Evolutionary conservation across 2,797 vertebrate genomes (phyloP), one percentile per base, ranked within the genome.

Genomic region (Anolis apletophallus): DNA sequence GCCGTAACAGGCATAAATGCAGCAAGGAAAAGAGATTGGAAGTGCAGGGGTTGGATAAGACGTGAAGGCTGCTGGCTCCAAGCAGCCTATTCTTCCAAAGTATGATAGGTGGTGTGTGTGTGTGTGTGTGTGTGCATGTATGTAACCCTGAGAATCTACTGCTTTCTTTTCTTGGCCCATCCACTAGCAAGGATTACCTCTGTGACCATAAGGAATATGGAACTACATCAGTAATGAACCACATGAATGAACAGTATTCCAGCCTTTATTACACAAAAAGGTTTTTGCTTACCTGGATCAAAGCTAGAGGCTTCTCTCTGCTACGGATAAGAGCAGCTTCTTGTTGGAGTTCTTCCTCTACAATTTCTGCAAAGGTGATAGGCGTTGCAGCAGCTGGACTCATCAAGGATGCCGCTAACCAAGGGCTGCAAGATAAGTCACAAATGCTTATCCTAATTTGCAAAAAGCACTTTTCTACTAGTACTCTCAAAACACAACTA

Each of bases 261-360:
- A 64, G 12, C 26, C 54, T 57, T 17, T 59, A 80, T 32, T 50
- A 36, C 61, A 75, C 26, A 36, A 34, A 91, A 84, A 14, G n/a
- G 55, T 1, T 67, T 52, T 77, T 32, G 34, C 23, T 92, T 97
- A 99, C 99, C 98, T 99, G 99, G 93, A 99, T 99, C 93, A 99
- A 97, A 0, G 98, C 98, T 96, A 99, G 96, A 29, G 98, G 98
- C 92, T 99, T 99, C 93, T 99, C 99, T 90, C 98, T 97, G 92
- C 98, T 99, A 91, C 98, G 97, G 93, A 98, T 97, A 87, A 99
- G 97, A 2, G 99, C 98, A 0, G 98, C 99, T 95, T 99, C 98
- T 94, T 99, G 98, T 90, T 98, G 97, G 88, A 97, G 97, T 91
- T 99, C 98, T 91, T 99, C 98, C 91, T 99, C 98, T 89, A 99